These are phyloP conservation scores for Acanthoscelides obtectus DNA, from an alignment of 2,888 invertebrate species.

Conservation along the genomic window DNA sequence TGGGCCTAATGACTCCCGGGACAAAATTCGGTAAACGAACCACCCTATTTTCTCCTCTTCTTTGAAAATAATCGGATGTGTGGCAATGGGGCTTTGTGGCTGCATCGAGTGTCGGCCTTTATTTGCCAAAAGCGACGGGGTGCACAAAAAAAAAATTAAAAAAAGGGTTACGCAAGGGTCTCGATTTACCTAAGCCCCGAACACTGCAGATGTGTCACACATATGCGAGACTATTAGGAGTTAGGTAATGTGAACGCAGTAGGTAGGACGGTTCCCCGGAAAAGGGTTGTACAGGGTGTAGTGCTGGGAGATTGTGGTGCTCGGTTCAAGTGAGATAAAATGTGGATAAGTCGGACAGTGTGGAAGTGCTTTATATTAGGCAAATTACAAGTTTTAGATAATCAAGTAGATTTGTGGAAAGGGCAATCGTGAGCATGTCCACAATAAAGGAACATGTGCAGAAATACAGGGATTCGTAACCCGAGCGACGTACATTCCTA, in stretches of 20 bases:
- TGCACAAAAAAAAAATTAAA: conserved; percentile 11
- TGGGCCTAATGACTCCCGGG: not conserved
- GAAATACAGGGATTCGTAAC: too few species aligned
- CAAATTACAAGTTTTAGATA: too few species aligned
- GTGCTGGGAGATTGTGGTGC: not conserved
- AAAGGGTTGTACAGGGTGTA: not conserved
- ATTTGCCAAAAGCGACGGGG: conserved; percentile 33
- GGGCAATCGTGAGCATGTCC: too few species aligned
- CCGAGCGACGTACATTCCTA: too few species aligned
- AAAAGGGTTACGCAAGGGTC: conserved; percentile 19
- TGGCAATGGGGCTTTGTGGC: conserved; percentile 46
- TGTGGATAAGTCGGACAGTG: not conserved
- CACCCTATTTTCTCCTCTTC: not conserved
- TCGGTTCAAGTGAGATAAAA: not conserved
- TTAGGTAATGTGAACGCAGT: not conserved
- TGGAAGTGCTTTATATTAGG: too few species aligned
- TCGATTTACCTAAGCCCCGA: not conserved
- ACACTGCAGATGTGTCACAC: not conserved
- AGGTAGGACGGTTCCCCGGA: not conserved
- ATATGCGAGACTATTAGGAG: not conserved
- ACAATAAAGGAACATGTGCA: too few species aligned
- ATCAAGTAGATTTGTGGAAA: too few species aligned
- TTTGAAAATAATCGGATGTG: conserved; percentile 11
- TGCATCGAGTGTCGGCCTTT: conserved; percentile 46
- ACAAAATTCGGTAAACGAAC: not conserved